Evolutionary conservation across 2,888 invertebrate genomes (phyloP).

Genomic region (Aricia artaxerxes): DNA sequence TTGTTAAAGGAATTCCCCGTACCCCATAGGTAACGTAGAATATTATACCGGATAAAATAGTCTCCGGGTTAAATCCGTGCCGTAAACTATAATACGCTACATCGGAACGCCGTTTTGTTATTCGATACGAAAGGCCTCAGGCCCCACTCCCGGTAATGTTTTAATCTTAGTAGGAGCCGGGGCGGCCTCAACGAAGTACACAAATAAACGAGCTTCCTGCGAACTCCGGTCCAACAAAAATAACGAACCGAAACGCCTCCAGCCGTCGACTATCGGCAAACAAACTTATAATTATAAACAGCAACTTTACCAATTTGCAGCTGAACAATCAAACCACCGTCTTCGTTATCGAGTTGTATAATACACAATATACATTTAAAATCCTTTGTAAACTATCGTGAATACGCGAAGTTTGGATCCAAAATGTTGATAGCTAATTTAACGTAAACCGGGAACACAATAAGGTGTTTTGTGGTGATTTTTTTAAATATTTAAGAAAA

Average conservation of each 20-base stretch:
- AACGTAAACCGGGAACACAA: neutral
- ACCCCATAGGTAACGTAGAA: neutral
- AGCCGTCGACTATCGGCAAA: slow-evolving; percentile 29
- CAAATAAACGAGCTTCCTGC: slow-evolving; percentile 11
- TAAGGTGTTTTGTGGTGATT: neutral
- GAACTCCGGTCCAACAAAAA: neutral
- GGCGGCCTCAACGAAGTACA: neutral
- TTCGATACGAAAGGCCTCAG: neutral
- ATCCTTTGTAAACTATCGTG: neutral
- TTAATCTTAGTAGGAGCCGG: neutral
- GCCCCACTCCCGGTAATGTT: neutral
- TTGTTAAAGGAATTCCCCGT: neutral
- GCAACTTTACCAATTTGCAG: slow-evolving; percentile 44
- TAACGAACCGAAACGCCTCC: slow-evolving; percentile 18
- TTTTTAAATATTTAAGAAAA: neutral
- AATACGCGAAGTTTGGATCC: neutral
- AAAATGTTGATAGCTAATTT: neutral
- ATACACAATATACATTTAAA: slow-evolving; percentile 6
- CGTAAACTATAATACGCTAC: neutral
- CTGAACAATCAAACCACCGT: slow-evolving; percentile 35
- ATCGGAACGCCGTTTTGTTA: neutral
- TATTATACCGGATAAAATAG: neutral
- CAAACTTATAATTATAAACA: slow-evolving; percentile 40
- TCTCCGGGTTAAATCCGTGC: neutral
- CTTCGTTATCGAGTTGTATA: slow-evolving; percentile 23